Evolutionary conservation across 1,140 invertebrate species (phyloP), one percentile per base, ranked within the genome.

Genomic region (Capitella teleta): DNA sequence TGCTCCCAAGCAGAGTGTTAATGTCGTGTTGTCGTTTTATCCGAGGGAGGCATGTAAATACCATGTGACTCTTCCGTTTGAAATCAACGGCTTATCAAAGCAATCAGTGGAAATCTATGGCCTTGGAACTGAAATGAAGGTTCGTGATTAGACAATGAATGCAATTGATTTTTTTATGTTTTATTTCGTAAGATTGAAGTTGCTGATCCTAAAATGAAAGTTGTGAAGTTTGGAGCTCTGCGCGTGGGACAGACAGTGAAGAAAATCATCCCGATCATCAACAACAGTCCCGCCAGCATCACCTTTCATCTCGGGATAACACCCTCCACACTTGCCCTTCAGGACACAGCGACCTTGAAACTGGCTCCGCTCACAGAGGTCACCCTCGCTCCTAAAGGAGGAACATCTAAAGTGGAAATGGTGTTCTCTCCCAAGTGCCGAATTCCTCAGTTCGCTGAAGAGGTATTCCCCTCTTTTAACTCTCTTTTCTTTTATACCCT

Each of bases 21-120:
- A 60, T 42, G 56, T 68, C n/a, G 46, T 53, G 16, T 67, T 73
- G 49, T 64, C 58, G 10, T 73, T 73, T 50, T 64, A 61, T 43
- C 71, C 71, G 6, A 48, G 66, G 16, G 62, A 66, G 40, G 57
- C 62, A 5, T 63, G 54, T 8, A 61, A 60, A 40, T 74, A 73
- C 55, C 52, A 59, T 12, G 67, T 72, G 41, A 51, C 26, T 12
- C 49, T 74, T 10, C 56, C 53, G 25, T 74, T 74, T 61, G 68
- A 72, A 55, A 62, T 74, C 34, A 73, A 74, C 56, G 70, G 70
- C 23, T 56, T 72, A 1, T 65, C 64, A 24, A 66, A 55, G 44
- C 62, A 68, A 42, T 61, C 52, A 10, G 56, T 74, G 16, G 57
- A 65, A 26, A 60, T 74, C 14, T 43, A 55, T 44, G 71, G 70